Percentiles rank a stretch among this genome's conserved stretches.
Evolutionary conservation across 1,140 invertebrate genomes (phyloP).

Genomic region (Drosophila azteca): DNA sequence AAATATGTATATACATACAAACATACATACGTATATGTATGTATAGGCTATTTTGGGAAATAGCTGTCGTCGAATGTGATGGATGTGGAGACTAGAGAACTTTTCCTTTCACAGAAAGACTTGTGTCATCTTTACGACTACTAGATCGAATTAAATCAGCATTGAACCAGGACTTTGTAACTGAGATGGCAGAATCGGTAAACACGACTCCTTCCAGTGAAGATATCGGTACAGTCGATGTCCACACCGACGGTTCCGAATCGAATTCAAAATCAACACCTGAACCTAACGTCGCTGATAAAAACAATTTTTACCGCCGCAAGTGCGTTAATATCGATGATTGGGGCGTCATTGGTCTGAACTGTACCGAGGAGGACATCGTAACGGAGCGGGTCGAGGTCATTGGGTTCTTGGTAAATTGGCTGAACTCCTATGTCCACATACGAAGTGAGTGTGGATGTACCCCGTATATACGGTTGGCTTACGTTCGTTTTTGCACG

Average conservation of each 20-base stretch:
- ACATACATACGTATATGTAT: too few relatives aligned
- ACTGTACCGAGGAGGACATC: conserved; percentile 62
- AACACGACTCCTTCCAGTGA: conserved; percentile 27
- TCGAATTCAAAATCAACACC: background rate
- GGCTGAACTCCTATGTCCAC: conserved; percentile 63
- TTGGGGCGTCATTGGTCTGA: conserved; percentile 63
- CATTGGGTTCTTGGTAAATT: conserved; percentile 73
- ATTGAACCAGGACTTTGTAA: conserved; percentile 33
- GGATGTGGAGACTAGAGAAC: too few relatives aligned
- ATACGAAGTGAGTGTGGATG: conserved; percentile 64
- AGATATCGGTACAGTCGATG: conserved; percentile 6
- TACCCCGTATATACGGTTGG: conserved; percentile 8
- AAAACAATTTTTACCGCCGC: conserved; percentile 49
- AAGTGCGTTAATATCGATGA: conserved; percentile 66
- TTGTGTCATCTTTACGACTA: conserved; percentile 50
- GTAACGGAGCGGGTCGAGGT: conserved; percentile 63
- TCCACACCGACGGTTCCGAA: conserved; percentile 3
- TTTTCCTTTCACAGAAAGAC: conserved; percentile 43
- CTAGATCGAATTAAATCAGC: conserved; percentile 48
- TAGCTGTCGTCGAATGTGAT: too few relatives aligned
- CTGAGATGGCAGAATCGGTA: conserved; percentile 1
- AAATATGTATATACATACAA: too few relatives aligned
- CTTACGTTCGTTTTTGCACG: conserved; percentile 34
- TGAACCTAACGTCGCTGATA: background rate
- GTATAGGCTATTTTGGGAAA: too few relatives aligned